Evolutionary conservation across 2,797 vertebrate species (phyloP).

Genomic region (Emys orbicularis): DNA sequence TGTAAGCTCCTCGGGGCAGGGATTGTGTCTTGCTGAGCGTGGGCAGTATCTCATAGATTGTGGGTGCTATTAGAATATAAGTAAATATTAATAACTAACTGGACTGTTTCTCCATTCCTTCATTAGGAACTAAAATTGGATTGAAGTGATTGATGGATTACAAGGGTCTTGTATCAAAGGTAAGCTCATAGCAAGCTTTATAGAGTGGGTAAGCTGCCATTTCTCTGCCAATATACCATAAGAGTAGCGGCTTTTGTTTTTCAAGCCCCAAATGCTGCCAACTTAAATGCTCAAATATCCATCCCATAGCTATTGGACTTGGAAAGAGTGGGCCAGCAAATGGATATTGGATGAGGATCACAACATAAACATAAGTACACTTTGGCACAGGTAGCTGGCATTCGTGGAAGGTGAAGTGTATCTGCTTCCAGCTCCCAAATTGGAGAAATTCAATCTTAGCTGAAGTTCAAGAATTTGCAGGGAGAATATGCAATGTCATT

Average conservation of each 20-base stretch:
- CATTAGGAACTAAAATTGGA: slow-evolving; percentile 4
- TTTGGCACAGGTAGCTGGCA: slow-evolving; percentile 37
- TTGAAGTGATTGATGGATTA: neutral
- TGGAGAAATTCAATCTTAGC: neutral
- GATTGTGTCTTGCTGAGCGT: neutral
- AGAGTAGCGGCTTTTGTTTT: neutral
- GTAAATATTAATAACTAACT: neutral
- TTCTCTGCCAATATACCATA: neutral
- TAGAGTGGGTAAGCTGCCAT: neutral
- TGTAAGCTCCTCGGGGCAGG: neutral
- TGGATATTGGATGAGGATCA: slow-evolving; percentile 34
- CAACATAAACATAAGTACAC: slow-evolving; percentile 35
- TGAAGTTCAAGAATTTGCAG: slow-evolving; percentile 28
- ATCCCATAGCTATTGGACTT: slow-evolving; percentile 10
- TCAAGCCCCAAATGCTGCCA: neutral
- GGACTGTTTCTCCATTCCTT: neutral
- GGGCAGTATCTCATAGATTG: neutral
- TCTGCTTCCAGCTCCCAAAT: neutral
- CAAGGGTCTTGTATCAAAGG: neutral
- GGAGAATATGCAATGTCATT: slow-evolving; percentile 19
- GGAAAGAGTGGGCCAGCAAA: slow-evolving; percentile 36
- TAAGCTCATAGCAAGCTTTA: slow-evolving; percentile 25
- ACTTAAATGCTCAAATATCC: slow-evolving; percentile 51
- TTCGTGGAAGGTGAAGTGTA: neutral
- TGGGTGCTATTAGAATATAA: neutral